Evolutionary conservation across 2,888 invertebrate genomes (phyloP).

Genomic region (Ormyrus nitidulus): DNA sequence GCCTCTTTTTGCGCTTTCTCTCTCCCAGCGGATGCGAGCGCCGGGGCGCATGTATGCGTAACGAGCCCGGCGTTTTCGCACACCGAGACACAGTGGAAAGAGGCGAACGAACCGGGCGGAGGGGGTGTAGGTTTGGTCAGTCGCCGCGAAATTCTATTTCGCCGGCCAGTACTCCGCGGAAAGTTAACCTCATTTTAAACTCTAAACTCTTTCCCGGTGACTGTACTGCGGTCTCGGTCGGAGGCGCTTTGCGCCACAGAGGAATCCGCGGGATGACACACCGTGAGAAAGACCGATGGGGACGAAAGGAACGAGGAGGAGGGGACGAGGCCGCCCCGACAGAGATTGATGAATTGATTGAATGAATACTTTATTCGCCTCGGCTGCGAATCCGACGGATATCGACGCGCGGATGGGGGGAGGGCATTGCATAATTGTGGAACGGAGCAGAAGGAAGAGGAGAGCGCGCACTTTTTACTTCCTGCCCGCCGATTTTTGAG

Average conservation of each 20-base stretch:
- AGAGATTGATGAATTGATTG: conserved; percentile 39
- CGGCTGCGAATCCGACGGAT: neutral
- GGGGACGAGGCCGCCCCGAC: neutral
- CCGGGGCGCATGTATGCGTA: no score
- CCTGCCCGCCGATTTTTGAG: no score
- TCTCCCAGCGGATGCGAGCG: neutral
- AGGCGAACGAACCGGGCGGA: neutral
- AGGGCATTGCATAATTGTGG: neutral
- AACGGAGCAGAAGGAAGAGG: neutral
- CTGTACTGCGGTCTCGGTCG: neutral
- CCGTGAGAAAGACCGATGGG: conserved; percentile 6
- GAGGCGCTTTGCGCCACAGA: neutral
- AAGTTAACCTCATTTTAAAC: conserved; percentile 42
- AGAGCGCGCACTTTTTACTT: no score
- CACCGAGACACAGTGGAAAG: no score
- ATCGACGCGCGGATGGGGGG: no score
- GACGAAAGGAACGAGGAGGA: neutral
- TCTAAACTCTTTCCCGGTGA: conserved; percentile 28
- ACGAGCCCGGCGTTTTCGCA: conserved; percentile 4
- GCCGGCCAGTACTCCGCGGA: neutral
- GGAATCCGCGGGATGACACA: neutral
- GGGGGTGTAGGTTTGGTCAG: conserved; percentile 11
- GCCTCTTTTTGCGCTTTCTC: neutral
- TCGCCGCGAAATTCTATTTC: conserved; percentile 25
- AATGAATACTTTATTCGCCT: conserved; percentile 16